Evolutionary conservation across 2,888 invertebrate genomes (phyloP), one percentile per base, ranked within the genome.

Genomic region (Meteorus colon): DNA sequence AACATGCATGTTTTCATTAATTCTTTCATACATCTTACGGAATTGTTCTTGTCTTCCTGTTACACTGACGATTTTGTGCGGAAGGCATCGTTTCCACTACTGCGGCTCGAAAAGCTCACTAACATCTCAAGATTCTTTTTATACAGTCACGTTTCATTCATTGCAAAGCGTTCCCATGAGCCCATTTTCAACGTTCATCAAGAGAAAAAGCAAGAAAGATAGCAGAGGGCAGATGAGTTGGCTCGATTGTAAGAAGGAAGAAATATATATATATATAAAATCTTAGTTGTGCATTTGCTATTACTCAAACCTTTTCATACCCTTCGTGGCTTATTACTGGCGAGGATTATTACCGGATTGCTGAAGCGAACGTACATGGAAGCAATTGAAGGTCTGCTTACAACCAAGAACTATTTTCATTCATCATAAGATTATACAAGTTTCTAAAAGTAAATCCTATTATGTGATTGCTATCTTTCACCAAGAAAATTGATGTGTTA

Each of bases 271-370:
- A 55, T 51, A 69, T 37, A 77, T 29, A 73, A 29, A 41, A 41
- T 29, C 27, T 37, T 68, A 29, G 48, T 68, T 51, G 14, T 29
- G 29, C 16, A 45, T 59, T 70, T 12, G 55, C 55, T 24, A 55
- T 37, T 51, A 31, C n/a, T 55, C 69, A 19, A 55, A 31, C 48
- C 34, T 34, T 59, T 55, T 70, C 59, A 34, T 16, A 19, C 59
- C 45, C 16, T 31, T 10, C 29, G 51, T 51, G 31, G 27, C 16
- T 51, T 75, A 78, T 76, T 78, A 78, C 76, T 55, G 19, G 6
- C 75, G 41, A 63, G 78, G 78, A 77, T 78, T 80, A 78, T 77
- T 75, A 66, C 45, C 60, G 74, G 74, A 77, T 77, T 70, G 37
- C 69, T 59, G 70, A 29, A 19, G 60, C 19, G 62, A 67, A 31